Evolutionary conservation across 2,888 invertebrate genomes (phyloP).

Genomic region (Brassicogethes aeneus): DNA sequence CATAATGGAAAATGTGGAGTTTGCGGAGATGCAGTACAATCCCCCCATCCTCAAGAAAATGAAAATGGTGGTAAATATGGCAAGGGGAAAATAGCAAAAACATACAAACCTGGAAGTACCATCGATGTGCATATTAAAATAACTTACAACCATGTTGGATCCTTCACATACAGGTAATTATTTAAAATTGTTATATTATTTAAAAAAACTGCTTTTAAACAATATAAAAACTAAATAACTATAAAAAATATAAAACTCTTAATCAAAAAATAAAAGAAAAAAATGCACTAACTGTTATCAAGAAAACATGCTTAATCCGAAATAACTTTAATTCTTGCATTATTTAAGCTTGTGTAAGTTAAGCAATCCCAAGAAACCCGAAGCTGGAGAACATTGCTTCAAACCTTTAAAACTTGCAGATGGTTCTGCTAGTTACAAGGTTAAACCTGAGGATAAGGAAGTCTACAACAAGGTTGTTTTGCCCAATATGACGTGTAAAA

Average conservation of each 20-base stretch:
- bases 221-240: too few species aligned
- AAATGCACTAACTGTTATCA: too few species aligned
- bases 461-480: slow-evolving; percentile 29
- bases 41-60: slow-evolving; percentile 41
- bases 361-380: slow-evolving; percentile 28
- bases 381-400: slow-evolving; percentile 41
- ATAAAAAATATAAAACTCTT: too few species aligned
- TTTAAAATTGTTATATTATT: too few species aligned
- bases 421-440: slow-evolving; percentile 26
- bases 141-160: slow-evolving; percentile 36
- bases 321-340: too few species aligned
- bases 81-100: slow-evolving; percentile 41
- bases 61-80: slow-evolving; percentile 48
- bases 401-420: slow-evolving; percentile 29
- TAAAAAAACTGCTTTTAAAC: too few species aligned
- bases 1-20: slow-evolving; percentile 45
- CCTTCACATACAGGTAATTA: slow-evolving; percentile 32
- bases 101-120: slow-evolving; percentile 28
- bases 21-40: slow-evolving; percentile 46
- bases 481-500: slow-evolving; percentile 39
- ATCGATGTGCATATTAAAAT: slow-evolving; percentile 29
- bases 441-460: slow-evolving; percentile 19
- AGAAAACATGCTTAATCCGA: too few species aligned
- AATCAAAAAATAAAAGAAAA: too few species aligned
- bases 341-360: slow-evolving; percentile 34